These are phyloP conservation scores for Syngnathus typhle DNA, from an alignment of 2,113 vertebrate species.

Conservation along the genomic window DNA sequence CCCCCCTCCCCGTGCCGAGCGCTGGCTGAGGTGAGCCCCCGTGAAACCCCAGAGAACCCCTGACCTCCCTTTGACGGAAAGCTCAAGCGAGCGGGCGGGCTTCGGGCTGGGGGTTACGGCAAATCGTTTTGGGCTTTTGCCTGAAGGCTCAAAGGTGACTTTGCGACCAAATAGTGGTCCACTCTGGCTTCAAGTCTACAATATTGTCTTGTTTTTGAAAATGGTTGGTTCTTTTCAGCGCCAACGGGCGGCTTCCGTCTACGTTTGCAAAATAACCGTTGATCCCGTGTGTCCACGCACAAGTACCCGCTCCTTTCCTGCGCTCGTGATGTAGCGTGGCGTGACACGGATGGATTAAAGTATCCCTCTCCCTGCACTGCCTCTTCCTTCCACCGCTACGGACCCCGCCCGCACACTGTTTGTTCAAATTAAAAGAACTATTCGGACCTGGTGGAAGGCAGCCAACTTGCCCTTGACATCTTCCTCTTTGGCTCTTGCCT, in stretches of 20 bases:
- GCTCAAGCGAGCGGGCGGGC: constrained; percentile 18
- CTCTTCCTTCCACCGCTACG: constrained; percentile 30
- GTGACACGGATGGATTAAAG: constrained; percentile 68
- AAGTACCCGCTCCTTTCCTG: constrained; percentile 15
- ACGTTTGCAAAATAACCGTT: not conserved
- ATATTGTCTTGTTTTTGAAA: no score
- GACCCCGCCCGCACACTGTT: constrained; percentile 57
- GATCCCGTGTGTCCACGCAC: not conserved
- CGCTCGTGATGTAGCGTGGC: constrained; percentile 51
- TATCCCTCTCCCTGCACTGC: constrained; percentile 50
- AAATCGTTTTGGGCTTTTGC: not conserved
- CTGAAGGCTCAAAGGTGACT: constrained; percentile 23
- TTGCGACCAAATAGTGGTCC: constrained; percentile 18
- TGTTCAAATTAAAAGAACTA: constrained; percentile 71
- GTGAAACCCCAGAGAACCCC: constrained; percentile 47
- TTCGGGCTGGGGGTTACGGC: constrained; percentile 15
- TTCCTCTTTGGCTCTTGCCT: constrained; percentile 33
- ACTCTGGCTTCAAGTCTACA: not conserved
- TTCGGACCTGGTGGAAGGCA: constrained; percentile 45
- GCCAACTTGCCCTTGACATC: constrained; percentile 30
- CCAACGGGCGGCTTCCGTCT: not conserved
- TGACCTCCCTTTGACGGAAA: constrained; percentile 52
- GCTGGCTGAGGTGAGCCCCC: constrained; percentile 44
- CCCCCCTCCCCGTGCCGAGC: constrained; percentile 13
- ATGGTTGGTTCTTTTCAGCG: no score